Base-by-base conservation (phyloP, 1,140 invertebrate species). In the Halesus radiatus region DNA sequence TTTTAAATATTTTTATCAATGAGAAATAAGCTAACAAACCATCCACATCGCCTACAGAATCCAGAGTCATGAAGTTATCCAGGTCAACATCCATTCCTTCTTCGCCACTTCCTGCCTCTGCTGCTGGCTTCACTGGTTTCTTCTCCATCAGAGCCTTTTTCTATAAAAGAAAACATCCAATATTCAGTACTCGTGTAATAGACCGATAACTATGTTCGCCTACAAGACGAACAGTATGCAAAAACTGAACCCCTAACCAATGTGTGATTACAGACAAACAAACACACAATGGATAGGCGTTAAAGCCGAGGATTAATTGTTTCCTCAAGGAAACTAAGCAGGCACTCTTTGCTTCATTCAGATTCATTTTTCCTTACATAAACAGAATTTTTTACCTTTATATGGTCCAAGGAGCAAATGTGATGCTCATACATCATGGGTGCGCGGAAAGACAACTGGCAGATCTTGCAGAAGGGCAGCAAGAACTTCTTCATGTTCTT, bases 1-100 rank as follows among this genome's bases (percentile, higher is more conserved):
- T 37, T 37, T 4, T 7, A 45, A 13, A 45, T 13, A 45, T 7
- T 45, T 45, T 45, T 45, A 64, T 64, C 20, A 37, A 37, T 16
- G 3, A 4, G 15, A 29, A 66, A 66, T 58, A 60, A 56, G 3
- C 1, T 7, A 56, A 78, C 50, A 37, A 88, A 92, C 93, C 94
- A 89, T 96, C 95, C 20, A 94, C 94, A 88, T 95, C 94, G n/a
- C 95, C 95, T 20, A 96, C 94, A 20, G 94, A 95, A 87, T 96
- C 95, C 8, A 96, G 90, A 29, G 94, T 95, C 90, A 95, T 94
- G 84, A 96, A 96, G 85, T 95, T 95, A 72, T 95, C 94, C 60
- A 96, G 90, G 89, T 95, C 94, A 3, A 94, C 91, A 86, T 95
- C 94, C 84, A 93, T 93, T 66, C 94, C 93, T 80, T 94, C 94